Percentiles rank a stretch among this genome's conserved stretches.
These are phyloP conservation scores for Amyelois transitella DNA, from an alignment of 1,140 invertebrate species.

Conservation along the genomic window DNA sequence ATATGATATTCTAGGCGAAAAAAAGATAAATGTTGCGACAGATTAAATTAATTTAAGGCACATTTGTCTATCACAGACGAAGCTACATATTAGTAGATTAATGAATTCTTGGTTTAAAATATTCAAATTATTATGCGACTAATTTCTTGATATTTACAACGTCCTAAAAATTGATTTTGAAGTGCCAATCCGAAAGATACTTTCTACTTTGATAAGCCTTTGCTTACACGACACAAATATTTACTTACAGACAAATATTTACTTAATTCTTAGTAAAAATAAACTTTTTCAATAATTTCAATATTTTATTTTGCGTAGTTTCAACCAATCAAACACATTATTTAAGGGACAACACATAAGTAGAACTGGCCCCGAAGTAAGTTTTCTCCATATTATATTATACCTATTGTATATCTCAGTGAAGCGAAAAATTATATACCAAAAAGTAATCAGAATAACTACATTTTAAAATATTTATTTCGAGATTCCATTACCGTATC, in stretches of 20 bases:
- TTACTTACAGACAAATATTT: background rate
- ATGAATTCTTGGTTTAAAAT: conserved; percentile 1
- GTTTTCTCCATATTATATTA: too few species aligned
- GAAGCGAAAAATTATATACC: too few species aligned
- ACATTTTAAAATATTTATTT: too few species aligned
- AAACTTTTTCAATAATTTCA: too few species aligned
- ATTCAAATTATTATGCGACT: conserved; percentile 22
- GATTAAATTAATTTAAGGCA: conserved; percentile 45
- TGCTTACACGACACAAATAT: background rate
- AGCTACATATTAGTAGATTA: background rate
- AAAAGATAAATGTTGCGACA: conserved; percentile 1
- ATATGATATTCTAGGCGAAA: conserved; percentile 5
- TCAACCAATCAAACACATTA: background rate
- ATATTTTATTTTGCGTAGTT: background rate
- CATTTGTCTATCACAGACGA: conserved; percentile 54
- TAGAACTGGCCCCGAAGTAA: too few species aligned
- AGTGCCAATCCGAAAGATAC: background rate
- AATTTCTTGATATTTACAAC: background rate
- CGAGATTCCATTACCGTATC: too few species aligned
- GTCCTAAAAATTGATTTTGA: background rate
- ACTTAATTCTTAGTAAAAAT: too few species aligned
- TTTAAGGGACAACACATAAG: too few species aligned
- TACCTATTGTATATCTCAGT: too few species aligned
- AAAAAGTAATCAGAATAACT: too few species aligned
- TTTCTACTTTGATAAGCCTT: background rate